Evolutionary conservation across 2,113 vertebrate species (phyloP).

Genomic region (Ictidomys tridecemlineatus): DNA sequence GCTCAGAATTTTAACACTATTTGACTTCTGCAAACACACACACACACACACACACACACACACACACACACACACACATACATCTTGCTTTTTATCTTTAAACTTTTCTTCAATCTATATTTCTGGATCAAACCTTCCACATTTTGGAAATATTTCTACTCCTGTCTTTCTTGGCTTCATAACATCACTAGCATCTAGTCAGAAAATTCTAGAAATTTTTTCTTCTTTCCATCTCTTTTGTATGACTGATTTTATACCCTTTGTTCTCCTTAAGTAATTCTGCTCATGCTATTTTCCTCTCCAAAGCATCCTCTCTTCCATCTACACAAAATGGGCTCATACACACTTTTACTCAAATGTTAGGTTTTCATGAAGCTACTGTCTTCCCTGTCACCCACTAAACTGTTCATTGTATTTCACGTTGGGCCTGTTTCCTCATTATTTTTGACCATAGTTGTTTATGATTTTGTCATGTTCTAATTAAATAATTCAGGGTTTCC

Average conservation of each 20-base stretch:
- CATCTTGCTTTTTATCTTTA: neutral
- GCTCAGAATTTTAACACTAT: conserved; percentile 11
- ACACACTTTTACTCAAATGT: neutral
- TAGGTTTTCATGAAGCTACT: neutral
- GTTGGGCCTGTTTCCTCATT: neutral
- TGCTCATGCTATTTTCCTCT: neutral
- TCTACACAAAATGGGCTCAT: neutral
- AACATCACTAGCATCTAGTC: neutral
- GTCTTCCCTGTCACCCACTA: neutral
- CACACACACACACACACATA: neutral
- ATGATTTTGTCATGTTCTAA: neutral
- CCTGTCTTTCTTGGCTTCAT: neutral
- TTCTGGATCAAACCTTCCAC: neutral
- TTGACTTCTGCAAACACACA: neutral
- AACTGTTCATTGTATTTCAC: neutral
- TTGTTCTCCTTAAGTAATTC: neutral
- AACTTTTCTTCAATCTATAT: neutral
- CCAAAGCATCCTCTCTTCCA: neutral
- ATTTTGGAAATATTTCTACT: neutral
- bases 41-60: neutral
- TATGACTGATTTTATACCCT: neutral
- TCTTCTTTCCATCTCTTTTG: neutral
- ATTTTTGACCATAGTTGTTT: neutral
- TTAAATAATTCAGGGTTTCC: neutral
- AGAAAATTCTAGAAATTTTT: neutral